These are phyloP conservation scores for Aphis gossypii DNA, from an alignment of 1,140 invertebrate species.

Conservation along the genomic window DNA sequence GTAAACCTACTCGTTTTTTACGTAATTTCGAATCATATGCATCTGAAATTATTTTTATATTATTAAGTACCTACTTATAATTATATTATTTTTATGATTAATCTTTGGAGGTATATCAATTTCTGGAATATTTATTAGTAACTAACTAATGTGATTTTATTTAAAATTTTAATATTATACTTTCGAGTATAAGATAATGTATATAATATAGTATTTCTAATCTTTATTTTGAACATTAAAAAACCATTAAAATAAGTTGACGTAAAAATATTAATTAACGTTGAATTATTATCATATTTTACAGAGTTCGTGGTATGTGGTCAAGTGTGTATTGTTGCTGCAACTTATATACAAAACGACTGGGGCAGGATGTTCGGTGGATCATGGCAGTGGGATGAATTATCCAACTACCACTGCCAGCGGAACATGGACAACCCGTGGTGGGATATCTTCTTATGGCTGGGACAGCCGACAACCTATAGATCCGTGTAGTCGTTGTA, in stretches of 20 bases:
- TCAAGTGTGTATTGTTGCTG: not conserved
- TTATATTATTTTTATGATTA: not conserved
- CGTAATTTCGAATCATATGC: not conserved
- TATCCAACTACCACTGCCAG: constrained; percentile 60
- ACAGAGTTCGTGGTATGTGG: constrained; percentile 4
- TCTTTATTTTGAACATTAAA: not conserved
- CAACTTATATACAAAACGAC: constrained; percentile 39
- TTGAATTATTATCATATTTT: not conserved
- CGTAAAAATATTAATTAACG: not conserved
- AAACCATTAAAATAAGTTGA: not conserved
- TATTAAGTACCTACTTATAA: not conserved
- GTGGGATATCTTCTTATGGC: constrained; percentile 59
- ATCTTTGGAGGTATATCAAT: not conserved
- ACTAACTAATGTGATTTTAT: not conserved
- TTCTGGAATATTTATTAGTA: not conserved
- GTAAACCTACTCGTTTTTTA: not conserved
- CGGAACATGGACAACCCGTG: constrained; percentile 64
- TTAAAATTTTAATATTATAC: not conserved
- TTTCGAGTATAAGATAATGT: not conserved
- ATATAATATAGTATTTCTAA: too few relatives aligned
- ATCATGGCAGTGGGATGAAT: constrained; percentile 47
- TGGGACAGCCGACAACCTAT: constrained; percentile 58
- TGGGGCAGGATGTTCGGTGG: constrained; percentile 39
- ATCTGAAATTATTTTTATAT: not conserved
- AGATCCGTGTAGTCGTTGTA: constrained; percentile 55